A percentile compares a stretch with the other conserved stretches of the same genome.
These are phyloP conservation scores for Brachionus sp. DNA, from an alignment of 1,140 invertebrate species.

Conservation along the genomic window DNA sequence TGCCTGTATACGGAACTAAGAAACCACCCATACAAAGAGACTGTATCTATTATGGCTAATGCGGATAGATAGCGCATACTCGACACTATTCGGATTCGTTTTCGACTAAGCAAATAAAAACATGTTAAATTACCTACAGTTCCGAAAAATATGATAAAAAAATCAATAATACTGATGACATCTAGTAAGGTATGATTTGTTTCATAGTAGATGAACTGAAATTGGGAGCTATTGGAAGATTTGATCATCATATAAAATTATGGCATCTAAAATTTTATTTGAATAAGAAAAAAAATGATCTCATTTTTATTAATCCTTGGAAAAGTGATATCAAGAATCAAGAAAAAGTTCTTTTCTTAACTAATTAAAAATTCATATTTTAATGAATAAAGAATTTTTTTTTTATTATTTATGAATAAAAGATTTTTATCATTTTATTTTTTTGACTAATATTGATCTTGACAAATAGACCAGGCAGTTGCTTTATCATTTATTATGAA, in stretches of 20 bases:
- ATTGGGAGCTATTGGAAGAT: not conserved
- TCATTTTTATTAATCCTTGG: not conserved
- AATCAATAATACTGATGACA: constrained; percentile 15
- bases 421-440: not conserved
- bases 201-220: not conserved
- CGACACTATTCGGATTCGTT: not conserved
- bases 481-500: not conserved
- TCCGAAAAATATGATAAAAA: constrained; percentile 23
- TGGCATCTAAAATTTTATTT: not conserved
- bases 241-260: not conserved
- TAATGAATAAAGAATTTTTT: not conserved
- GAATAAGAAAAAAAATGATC: not conserved
- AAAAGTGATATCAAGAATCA: not conserved
- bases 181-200: not conserved
- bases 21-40: constrained; percentile 37
- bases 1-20: constrained; percentile 32
- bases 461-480: not conserved
- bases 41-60: not conserved
- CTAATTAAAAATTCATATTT: not conserved
- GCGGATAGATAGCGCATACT: constrained; percentile 4
- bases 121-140: constrained; percentile 33
- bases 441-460: not conserved
- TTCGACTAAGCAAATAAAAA: constrained; percentile 25
- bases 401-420: not conserved
- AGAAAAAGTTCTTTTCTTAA: not conserved